phyloP scores from a whole-genome alignment of 2,797 vertebrate genomes.

The Myotis vivesi region DNA sequence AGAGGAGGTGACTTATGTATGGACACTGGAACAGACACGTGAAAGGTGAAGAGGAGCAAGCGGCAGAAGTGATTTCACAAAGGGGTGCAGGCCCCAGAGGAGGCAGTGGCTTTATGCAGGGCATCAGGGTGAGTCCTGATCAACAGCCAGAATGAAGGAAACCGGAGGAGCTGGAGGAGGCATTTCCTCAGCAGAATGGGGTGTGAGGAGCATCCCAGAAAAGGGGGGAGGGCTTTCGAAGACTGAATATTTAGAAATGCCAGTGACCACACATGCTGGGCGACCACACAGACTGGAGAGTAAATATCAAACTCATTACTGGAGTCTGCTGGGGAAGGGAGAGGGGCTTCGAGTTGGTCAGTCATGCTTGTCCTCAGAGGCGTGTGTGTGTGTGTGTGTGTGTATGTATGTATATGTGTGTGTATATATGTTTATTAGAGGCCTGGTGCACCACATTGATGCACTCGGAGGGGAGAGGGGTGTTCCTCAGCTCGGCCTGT shows the following conservation, averaged over 20 bases:
- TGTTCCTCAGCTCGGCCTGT: too few species aligned
- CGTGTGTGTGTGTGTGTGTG: background rate
- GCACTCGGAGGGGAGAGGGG: too few species aligned
- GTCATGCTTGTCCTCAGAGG: background rate
- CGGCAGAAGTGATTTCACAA: background rate
- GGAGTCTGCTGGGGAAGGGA: background rate
- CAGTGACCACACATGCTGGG: background rate
- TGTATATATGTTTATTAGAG: too few species aligned
- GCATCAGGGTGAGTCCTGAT: background rate
- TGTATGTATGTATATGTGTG: too few species aligned
- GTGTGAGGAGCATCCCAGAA: background rate
- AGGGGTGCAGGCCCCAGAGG: background rate
- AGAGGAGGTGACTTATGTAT: background rate
- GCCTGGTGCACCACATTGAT: too few species aligned
- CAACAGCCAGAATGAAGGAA: background rate
- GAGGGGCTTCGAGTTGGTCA: background rate
- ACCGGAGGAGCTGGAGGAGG: background rate
- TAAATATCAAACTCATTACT: background rate
- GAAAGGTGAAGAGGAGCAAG: background rate
- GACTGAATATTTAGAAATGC: background rate
- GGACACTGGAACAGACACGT: background rate
- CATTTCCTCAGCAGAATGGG: background rate
- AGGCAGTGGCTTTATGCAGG: background rate
- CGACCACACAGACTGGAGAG: background rate
- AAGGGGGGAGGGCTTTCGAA: background rate